Percentiles rank a stretch among this genome's conserved stretches.
phyloP scores from a whole-genome alignment of 2,888 invertebrate species.

The Bellardia bayeri region DNA sequence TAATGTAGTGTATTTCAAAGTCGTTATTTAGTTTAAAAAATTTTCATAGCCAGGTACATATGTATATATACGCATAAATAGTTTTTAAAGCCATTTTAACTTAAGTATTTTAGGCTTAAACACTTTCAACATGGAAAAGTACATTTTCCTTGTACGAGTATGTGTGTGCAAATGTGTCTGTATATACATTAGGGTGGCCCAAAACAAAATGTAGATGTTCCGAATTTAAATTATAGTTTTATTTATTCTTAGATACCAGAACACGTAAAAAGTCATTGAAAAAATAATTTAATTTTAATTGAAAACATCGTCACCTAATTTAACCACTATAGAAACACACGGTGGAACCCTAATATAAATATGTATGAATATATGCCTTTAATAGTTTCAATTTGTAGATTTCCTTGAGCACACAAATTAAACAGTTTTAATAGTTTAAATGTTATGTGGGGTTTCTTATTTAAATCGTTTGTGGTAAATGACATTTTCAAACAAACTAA shows the following conservation, averaged over 20 bases:
- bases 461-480: slow-evolving; percentile 28
- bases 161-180: not conserved
- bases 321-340: too few species aligned
- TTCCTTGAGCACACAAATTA: slow-evolving; percentile 25
- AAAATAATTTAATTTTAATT: too few species aligned
- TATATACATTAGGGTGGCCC: not conserved
- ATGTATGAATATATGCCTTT: not conserved
- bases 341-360: not conserved
- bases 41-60: not conserved
- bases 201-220: too few species aligned
- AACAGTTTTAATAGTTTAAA: slow-evolving; percentile 33
- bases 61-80: not conserved
- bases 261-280: too few species aligned
- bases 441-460: slow-evolving; percentile 4
- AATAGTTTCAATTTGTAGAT: slow-evolving; percentile 31
- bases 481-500: slow-evolving; percentile 11
- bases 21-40: not conserved
- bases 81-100: slow-evolving; percentile 18
- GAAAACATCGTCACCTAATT: too few species aligned
- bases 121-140: not conserved
- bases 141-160: not conserved
- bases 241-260: too few species aligned
- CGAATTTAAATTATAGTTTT: too few species aligned
- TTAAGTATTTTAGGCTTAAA: slow-evolving; percentile 34
- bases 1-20: not conserved